A percentile compares a stretch with the other conserved stretches of the same genome.
These are phyloP conservation scores for Silurus asotus DNA, from an alignment of 2,113 vertebrate genomes.

Conservation along the genomic window DNA sequence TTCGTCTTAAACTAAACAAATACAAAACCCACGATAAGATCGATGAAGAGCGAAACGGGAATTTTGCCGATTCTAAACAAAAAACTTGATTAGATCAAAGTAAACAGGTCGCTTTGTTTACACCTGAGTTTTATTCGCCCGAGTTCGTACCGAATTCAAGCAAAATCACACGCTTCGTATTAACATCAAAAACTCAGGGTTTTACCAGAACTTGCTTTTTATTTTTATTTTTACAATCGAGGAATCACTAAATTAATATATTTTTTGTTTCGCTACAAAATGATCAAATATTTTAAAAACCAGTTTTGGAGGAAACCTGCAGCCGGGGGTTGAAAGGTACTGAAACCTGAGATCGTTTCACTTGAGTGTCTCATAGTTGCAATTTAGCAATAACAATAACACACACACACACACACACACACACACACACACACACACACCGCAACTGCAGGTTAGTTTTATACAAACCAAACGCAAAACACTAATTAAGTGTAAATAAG, in stretches of 20 bases:
- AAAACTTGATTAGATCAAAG: background rate
- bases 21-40: too few relatives aligned
- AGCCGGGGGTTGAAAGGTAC: background rate
- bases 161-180: background rate
- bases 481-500: background rate
- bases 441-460: background rate
- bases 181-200: background rate
- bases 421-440: background rate
- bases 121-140: background rate
- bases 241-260: too few relatives aligned
- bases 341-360: background rate
- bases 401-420: background rate
- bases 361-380: too few relatives aligned
- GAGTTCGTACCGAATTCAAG: background rate
- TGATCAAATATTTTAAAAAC: background rate
- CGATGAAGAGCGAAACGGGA: background rate
- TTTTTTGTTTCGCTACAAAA: too few relatives aligned
- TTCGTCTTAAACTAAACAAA: background rate
- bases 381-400: background rate
- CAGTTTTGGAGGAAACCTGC: too few relatives aligned
- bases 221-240: background rate
- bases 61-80: background rate
- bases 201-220: background rate
- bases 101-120: background rate
- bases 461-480: background rate